Evolutionary conservation across 2,888 invertebrate genomes (phyloP).

Genomic region (Microctonus brassicae): DNA sequence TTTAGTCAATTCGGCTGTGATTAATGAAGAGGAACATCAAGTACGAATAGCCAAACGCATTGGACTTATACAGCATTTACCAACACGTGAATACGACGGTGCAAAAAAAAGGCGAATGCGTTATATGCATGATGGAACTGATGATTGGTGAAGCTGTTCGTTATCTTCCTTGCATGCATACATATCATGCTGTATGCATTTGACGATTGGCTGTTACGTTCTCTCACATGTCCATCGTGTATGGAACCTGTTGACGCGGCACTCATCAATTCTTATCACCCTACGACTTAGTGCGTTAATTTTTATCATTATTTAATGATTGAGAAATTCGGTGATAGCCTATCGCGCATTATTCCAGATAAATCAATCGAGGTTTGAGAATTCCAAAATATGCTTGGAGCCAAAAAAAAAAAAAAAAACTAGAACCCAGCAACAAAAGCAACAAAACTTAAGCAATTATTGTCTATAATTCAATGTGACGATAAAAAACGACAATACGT

Average conservation of each 20-base stretch:
- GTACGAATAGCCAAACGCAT: slow-evolving; percentile 89
- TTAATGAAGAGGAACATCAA: slow-evolving; percentile 80
- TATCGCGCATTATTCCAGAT: neutral
- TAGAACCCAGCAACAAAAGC: too few relatives aligned
- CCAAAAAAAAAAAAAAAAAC: neutral
- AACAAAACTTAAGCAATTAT: neutral
- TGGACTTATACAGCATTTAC: slow-evolving; percentile 89
- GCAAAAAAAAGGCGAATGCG: slow-evolving; percentile 88
- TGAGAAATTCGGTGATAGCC: neutral
- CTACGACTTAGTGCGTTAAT: slow-evolving; percentile 70
- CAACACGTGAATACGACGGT: slow-evolving; percentile 86
- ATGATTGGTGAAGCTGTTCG: slow-evolving; percentile 83
- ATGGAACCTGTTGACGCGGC: slow-evolving; percentile 95
- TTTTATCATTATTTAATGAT: neutral
- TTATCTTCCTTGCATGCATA: slow-evolving; percentile 92
- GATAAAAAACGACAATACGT: slow-evolving; percentile 10
- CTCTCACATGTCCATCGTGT: slow-evolving; percentile 92
- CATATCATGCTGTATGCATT: slow-evolving; percentile 91
- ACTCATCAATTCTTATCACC: slow-evolving; percentile 84
- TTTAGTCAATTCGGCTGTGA: slow-evolving; percentile 29
- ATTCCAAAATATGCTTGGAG: neutral
- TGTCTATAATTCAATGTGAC: slow-evolving; percentile 19
- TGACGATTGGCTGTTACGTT: slow-evolving; percentile 90
- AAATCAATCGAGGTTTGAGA: neutral
- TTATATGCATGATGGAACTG: slow-evolving; percentile 94